These are phyloP conservation scores for Actinia tenebrosa DNA, from an alignment of 64 coral and sea anemone genomes.

Conservation along the genomic window DNA sequence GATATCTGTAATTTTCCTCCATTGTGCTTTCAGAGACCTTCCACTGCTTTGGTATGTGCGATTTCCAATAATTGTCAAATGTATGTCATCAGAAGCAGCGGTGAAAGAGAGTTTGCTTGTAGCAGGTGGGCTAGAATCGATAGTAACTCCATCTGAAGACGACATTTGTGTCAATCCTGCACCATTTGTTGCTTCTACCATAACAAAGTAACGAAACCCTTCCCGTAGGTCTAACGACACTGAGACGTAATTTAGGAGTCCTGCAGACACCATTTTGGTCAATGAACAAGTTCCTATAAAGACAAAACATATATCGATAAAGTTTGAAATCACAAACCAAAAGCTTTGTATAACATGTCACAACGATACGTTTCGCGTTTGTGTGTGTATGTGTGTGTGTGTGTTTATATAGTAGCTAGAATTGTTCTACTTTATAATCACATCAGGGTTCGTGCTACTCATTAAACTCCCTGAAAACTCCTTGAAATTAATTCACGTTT, in stretches of 20 bases:
- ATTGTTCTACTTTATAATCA: no score
- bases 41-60: constrained; percentile 24
- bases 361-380: no score
- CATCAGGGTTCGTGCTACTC: no score
- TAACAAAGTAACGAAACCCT: constrained; percentile 59
- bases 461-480: no score
- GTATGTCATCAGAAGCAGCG: not conserved
- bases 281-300: constrained; percentile 43
- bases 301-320: not conserved
- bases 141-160: constrained; percentile 81
- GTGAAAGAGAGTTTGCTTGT: constrained; percentile 26
- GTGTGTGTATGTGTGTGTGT: no score
- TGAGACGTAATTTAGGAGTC: constrained; percentile 44
- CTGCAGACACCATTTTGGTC: constrained; percentile 38
- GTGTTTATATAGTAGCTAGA: no score
- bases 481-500: no score
- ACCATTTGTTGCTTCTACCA: constrained; percentile 69
- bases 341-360: no score
- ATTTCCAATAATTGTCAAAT: constrained; percentile 1
- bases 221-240: constrained; percentile 9
- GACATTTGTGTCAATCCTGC: constrained; percentile 46
- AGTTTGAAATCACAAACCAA: not conserved
- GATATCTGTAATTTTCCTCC: constrained; percentile 44
- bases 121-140: constrained; percentile 61
- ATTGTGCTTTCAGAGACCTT: constrained; percentile 33